A percentile compares a stretch with the other conserved stretches of the same genome.
phyloP scores from a whole-genome alignment of 2,113 vertebrate species.

The cattle (Bos taurus) region DNA sequence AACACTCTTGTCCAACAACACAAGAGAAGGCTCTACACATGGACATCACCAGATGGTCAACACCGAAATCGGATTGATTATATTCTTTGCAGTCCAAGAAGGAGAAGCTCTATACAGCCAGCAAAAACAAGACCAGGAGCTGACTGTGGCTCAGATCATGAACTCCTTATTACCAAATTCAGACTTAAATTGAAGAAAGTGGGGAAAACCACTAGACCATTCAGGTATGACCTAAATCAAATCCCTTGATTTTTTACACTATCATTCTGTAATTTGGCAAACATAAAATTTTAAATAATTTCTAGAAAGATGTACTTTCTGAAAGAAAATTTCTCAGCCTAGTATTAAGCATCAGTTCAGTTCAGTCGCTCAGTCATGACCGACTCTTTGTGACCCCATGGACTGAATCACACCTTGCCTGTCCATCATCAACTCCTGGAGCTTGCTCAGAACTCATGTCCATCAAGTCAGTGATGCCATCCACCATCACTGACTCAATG shows the following conservation, averaged over 20 bases:
- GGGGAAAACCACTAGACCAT: too few relatives aligned
- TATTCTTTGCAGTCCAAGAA: too few relatives aligned
- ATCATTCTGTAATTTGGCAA: not conserved
- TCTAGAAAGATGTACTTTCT: not conserved
- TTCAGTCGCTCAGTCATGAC: not conserved
- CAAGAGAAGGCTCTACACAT: too few relatives aligned
- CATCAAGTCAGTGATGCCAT: not conserved
- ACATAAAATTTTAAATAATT: not conserved
- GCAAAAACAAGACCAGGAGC: too few relatives aligned
- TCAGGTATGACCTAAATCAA: too few relatives aligned
- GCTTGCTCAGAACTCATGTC: not conserved
- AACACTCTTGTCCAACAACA: too few relatives aligned
- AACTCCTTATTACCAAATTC: too few relatives aligned
- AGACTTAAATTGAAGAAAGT: too few relatives aligned
- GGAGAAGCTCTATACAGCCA: too few relatives aligned
- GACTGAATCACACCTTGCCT: not conserved
- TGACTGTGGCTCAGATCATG: too few relatives aligned
- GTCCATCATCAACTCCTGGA: not conserved
- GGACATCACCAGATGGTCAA: too few relatives aligned
- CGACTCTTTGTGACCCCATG: not conserved
- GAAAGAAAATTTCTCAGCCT: not conserved
- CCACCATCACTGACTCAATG: not conserved
- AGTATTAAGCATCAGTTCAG: not conserved
- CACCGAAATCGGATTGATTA: too few relatives aligned
- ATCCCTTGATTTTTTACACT: not conserved